Conservation (phyloP, 2,888 invertebrate genomes). For the Xanthorhoe spadicearia region DNA sequence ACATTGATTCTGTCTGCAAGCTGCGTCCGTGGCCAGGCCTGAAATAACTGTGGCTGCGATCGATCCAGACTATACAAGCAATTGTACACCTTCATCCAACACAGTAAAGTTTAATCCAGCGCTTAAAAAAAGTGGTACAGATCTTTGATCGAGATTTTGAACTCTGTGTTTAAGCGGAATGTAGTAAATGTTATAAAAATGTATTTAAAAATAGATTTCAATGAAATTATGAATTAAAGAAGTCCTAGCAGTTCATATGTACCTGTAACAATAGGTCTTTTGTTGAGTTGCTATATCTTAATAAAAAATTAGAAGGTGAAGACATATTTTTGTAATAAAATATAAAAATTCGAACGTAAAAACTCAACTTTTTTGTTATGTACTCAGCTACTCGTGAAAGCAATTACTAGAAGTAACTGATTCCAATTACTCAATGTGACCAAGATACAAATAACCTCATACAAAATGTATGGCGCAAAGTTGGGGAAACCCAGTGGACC, state of each 20-base stretch:
- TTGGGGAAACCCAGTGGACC: conserved; percentile 14
- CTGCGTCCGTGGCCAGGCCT: conserved; percentile 53
- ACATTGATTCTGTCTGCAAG: conserved; percentile 76
- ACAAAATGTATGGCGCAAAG: conserved; percentile 26
- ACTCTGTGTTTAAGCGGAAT: conserved; percentile 8
- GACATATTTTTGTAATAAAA: too few species aligned
- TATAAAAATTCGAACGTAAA: not conserved
- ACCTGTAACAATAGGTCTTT: too few species aligned
- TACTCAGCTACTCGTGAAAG: not conserved
- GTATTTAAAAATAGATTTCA: not conserved
- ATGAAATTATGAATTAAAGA: not conserved
- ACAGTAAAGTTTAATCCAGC: conserved; percentile 18
- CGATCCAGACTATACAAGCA: conserved; percentile 46
- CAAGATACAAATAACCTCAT: conserved; percentile 21
- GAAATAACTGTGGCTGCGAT: conserved; percentile 65
- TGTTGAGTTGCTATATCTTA: too few species aligned
- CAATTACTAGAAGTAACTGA: conserved; percentile 17
- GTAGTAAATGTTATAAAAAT: not conserved
- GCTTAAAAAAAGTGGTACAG: not conserved
- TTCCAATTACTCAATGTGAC: conserved; percentile 11
- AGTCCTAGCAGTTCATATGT: too few species aligned
- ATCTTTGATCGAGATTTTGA: conserved; percentile 20
- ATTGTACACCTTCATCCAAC: conserved; percentile 30
- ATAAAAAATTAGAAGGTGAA: too few species aligned
- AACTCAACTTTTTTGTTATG: not conserved